Percentiles rank a stretch among this genome's conserved stretches.
Conservation (phyloP, 2,113 vertebrate species). For the Phrynosoma blainvillii region DNA sequence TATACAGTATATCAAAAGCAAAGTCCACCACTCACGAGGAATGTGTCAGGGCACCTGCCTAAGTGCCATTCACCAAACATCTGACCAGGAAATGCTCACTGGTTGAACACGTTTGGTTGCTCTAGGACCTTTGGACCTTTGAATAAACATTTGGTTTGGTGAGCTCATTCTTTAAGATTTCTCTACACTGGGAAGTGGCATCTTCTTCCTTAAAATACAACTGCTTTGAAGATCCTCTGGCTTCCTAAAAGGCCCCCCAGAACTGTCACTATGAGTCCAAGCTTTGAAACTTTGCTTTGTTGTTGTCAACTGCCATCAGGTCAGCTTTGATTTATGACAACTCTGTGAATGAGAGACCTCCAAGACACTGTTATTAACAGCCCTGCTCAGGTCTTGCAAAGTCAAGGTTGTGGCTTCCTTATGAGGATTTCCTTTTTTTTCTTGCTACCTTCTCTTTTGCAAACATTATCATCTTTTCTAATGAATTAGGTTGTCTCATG, state of each 20-base stretch:
- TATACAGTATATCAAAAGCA: neutral
- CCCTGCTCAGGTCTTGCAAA: too few relatives aligned
- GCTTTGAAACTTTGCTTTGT: too few relatives aligned
- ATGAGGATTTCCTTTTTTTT: too few relatives aligned
- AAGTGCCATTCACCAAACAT: neutral
- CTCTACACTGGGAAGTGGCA: neutral
- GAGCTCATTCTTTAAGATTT: fast-evolving
- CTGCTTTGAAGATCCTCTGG: neutral
- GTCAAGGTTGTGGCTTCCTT: too few relatives aligned
- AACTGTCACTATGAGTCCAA: neutral
- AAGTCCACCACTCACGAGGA: neutral
- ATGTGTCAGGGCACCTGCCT: neutral
- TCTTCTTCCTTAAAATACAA: neutral
- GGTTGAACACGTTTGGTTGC: neutral
- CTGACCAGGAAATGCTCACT: neutral
- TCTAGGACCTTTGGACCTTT: conserved; percentile 31
- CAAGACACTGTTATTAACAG: too few relatives aligned
- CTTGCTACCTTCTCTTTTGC: too few relatives aligned
- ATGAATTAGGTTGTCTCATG: too few relatives aligned
- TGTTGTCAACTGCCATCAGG: too few relatives aligned
- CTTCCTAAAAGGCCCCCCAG: neutral
- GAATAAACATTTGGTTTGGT: neutral
- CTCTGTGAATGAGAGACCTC: too few relatives aligned
- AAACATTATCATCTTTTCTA: too few relatives aligned
- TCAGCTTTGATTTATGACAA: too few relatives aligned